A percentile compares a stretch with the other conserved stretches of the same genome.
phyloP scores from a whole-genome alignment of 2,888 invertebrate genomes.

The Dasysyrphus albostriatus region DNA sequence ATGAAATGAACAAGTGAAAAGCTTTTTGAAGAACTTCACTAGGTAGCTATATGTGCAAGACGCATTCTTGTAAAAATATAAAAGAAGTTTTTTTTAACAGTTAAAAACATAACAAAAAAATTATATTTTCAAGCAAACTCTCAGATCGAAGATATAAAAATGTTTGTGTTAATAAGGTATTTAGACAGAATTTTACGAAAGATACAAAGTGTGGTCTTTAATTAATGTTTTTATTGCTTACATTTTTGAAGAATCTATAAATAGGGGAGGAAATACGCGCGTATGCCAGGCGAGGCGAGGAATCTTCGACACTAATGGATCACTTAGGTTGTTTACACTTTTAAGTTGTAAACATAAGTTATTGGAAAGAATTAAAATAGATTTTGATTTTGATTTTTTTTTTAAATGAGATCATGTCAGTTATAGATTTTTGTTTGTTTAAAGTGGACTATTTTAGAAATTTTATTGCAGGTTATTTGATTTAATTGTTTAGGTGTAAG shows the following conservation, averaged over 20 bases:
- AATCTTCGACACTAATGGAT: slow-evolving; percentile 44
- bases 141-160: slow-evolving; percentile 11
- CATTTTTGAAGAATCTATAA: slow-evolving; percentile 24
- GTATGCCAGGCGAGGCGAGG: neutral
- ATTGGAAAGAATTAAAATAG: slow-evolving; percentile 40
- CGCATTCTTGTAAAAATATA: slow-evolving; percentile 36
- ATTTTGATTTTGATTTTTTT: neutral
- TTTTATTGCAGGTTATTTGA: slow-evolving; percentile 22
- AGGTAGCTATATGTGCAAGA: neutral
- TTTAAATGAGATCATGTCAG: slow-evolving; percentile 20
- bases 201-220: slow-evolving; percentile 44
- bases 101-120: neutral
- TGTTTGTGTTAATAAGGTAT: slow-evolving; percentile 42
- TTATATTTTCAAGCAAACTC: neutral
- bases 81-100: slow-evolving; percentile 32
- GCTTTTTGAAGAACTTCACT: slow-evolving; percentile 13
- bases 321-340: slow-evolving; percentile 45
- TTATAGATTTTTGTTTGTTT: slow-evolving; percentile 20
- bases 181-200: slow-evolving; percentile 33
- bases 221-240: slow-evolving; percentile 47
- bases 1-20: slow-evolving; percentile 30
- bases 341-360: slow-evolving; percentile 47
- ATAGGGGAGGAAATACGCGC: slow-evolving; percentile 1
- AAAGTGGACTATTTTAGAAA: slow-evolving; percentile 26
- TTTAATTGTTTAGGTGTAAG: neutral